Base-by-base conservation (phyloP, 2,888 invertebrate genomes). In the Diachrysia chrysitis region DNA sequence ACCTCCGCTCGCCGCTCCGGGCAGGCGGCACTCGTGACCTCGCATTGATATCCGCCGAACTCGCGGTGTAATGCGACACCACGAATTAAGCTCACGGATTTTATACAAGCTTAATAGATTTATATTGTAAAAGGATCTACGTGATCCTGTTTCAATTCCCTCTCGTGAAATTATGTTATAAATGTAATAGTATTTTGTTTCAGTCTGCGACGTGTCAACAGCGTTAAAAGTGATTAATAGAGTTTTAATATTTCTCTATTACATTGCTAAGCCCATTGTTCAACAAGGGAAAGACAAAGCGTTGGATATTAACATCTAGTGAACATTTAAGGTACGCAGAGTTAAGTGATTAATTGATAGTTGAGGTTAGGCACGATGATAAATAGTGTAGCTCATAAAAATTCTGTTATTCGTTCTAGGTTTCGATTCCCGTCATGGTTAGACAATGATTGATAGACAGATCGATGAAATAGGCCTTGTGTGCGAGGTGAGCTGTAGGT, bases 1-100 rank as follows among this genome's bases (percentile, higher is more conserved):
- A 80, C 69, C 73, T 81, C 83, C 78, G 42, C 32, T 42, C 42
- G 42, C 42, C 48, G 48, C 48, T 51, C 37, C 48, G 19, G 48
- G 2, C n/a, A 16, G 42, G 42, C 42, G 42, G 42, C 83, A 84
- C 78, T 84, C 88, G 88, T 89, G 89, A 88, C 88, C 86, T 80
- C 82, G 89, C 88, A 90, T 90, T 85, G 76, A 87, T 63, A 62
- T 69, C 56, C 48, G 61, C 68, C 66, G 35, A 75, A 79, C 76
- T 63, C 65, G 56, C 66, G 21, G 58, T 62, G 73, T 76, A 79
- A 81, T 76, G 65, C 58, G 67, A 82, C 76, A 77, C 66, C 63
- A 72, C 72, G 69, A 76, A 65, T 78, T 55, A 63, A 63, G 58
- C 64, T 71, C 69, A 23, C 55, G 59, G 64, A 64, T 76, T 58